Evolutionary conservation across 37 sponge, comb jelly and placozoan species (phyloP), one percentile per base, ranked within the genome.

Genomic region (Halichondria panicea): DNA sequence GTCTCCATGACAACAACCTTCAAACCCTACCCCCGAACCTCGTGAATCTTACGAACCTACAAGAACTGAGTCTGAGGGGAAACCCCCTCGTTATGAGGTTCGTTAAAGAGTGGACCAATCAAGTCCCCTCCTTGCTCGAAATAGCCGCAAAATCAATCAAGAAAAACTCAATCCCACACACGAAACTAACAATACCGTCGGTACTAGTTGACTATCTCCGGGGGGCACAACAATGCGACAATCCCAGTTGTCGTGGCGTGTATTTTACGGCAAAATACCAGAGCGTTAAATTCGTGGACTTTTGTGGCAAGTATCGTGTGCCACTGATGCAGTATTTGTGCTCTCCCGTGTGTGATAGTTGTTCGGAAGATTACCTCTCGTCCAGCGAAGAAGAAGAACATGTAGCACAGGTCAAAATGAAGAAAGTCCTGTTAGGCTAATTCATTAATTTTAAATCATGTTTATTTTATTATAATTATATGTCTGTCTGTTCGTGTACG

Each of bases 261-360:
- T 96, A 96, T 66, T 96, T 96, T 46, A 81, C 54, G 28, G 80
- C 91, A 1, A 55, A 57, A 21, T 55, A 80, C 12, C 77, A 84
- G 60, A 72, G 82, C 31, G 84, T 96, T 19, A 93, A 89, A 75
- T 96, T 96, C 80, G 91, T 87, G 3, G 97, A 96, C 81, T 96
- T 96, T 62, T 96, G 97, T 71, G 97, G 97, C 36, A 86, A 89
- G 70, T 96, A 96, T 61, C 87, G 97, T 13, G 85, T 96, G 8
- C 97, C 97, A 34, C 76, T 96, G 27, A 62, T 93, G 84, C 88
- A 89, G 57, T 96, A 93, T 53, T 68, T 93, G 67, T 96, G 97
- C 68, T 79, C 82, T 25, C 43, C 63, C 18, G 42, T 64, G 48
- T 92, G 86, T 50, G 32, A 62, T 33, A 24, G 78, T 38, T 12